These are phyloP conservation scores for Porites cylindrica DNA, from an alignment of 92 coral and sea anemone genomes.

Conservation along the genomic window DNA sequence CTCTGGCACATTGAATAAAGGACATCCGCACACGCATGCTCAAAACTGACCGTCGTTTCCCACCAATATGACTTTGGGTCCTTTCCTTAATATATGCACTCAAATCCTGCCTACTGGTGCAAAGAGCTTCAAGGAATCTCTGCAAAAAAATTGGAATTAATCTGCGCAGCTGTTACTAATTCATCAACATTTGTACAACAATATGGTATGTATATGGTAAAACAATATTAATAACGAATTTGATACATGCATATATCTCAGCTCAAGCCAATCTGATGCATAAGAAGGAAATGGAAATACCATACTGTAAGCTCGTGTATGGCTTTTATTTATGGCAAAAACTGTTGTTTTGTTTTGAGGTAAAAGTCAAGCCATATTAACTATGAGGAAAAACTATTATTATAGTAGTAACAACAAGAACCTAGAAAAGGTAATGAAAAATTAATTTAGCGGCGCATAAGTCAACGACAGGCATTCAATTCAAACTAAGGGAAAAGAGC, in stretches of 20 bases:
- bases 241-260: too few relatives aligned
- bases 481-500: slow-evolving; percentile 4
- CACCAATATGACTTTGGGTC: neutral
- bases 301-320: neutral
- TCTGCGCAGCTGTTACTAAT: neutral
- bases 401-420: neutral
- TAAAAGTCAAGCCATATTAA: neutral
- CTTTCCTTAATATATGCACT: neutral
- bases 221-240: neutral
- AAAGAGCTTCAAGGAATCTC: neutral
- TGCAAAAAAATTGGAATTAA: neutral
- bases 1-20: neutral
- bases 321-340: slow-evolving; percentile 4
- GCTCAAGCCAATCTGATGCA: neutral
- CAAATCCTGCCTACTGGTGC: neutral
- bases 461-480: slow-evolving; percentile 13
- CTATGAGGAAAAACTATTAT: neutral
- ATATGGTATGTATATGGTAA: neutral
- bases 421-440: slow-evolving; percentile 8
- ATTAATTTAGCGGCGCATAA: slow-evolving; percentile 8
- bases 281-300: neutral
- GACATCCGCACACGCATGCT: slow-evolving; percentile 17
- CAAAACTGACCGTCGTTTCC: neutral
- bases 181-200: neutral
- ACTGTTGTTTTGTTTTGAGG: neutral